Percentiles rank a stretch among this genome's conserved stretches.
Evolutionary conservation across 1,140 invertebrate species (phyloP).

Genomic region (Drosophila sp.): DNA sequence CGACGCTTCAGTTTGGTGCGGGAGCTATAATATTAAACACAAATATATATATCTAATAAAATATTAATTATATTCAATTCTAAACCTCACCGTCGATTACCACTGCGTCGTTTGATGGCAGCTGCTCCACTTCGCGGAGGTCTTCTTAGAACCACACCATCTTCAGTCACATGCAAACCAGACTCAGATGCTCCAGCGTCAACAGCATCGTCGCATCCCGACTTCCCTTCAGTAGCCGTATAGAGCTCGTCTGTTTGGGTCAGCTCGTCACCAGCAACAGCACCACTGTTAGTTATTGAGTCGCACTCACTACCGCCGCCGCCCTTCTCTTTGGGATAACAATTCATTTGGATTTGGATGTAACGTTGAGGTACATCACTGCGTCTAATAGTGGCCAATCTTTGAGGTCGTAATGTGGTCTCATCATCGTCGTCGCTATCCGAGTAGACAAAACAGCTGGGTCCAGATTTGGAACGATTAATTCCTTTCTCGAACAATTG

Average conservation of each 20-base stretch:
- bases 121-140: slow-evolving; percentile 86
- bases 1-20: slow-evolving; percentile 88
- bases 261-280: slow-evolving; percentile 75
- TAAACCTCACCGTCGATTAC: slow-evolving; percentile 84
- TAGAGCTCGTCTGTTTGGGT: slow-evolving; percentile 73
- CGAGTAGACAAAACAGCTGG: slow-evolving; percentile 86
- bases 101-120: slow-evolving; percentile 88
- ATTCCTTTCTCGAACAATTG: slow-evolving; percentile 83
- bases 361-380: slow-evolving; percentile 73
- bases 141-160: slow-evolving; percentile 79
- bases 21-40: slow-evolving; percentile 83
- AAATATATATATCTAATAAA: neutral
- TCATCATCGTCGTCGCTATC: slow-evolving; percentile 79
- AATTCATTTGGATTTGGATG: slow-evolving; percentile 82
- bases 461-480: slow-evolving; percentile 88
- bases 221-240: slow-evolving; percentile 55
- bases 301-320: slow-evolving; percentile 60
- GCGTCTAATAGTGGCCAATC: slow-evolving; percentile 68
- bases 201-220: slow-evolving; percentile 19
- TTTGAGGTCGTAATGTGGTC: slow-evolving; percentile 53
- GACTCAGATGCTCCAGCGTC: slow-evolving; percentile 71
- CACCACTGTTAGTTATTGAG: slow-evolving; percentile 73
- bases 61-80: neutral
- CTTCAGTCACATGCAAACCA: slow-evolving; percentile 75
- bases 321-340: slow-evolving; percentile 73